Conservation (phyloP, 2,888 invertebrate genomes). For the Drosophila austrosaltans region DNA sequence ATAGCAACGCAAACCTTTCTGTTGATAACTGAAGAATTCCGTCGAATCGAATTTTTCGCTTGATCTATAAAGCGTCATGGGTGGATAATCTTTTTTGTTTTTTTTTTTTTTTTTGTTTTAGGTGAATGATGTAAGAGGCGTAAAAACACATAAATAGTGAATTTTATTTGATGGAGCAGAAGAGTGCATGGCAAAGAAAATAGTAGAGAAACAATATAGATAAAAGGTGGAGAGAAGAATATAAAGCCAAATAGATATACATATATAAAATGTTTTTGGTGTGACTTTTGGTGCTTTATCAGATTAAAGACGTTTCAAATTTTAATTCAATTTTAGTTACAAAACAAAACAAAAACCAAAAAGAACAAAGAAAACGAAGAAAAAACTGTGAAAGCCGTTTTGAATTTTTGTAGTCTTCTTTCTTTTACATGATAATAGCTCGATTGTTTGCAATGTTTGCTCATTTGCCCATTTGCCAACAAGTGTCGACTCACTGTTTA, state of each 20-base stretch:
- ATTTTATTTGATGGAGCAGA: conserved; percentile 41
- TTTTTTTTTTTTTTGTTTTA: conserved; percentile 34
- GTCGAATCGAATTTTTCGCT: conserved; percentile 87
- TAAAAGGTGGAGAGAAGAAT: conserved; percentile 17
- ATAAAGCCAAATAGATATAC: conserved; percentile 16
- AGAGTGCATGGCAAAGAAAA: conserved; percentile 45
- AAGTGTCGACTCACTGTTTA: conserved; percentile 45
- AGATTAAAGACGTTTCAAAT: not conserved
- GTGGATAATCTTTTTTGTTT: conserved; percentile 79
- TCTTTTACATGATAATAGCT: conserved; percentile 26
- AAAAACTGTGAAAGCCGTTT: conserved; percentile 25
- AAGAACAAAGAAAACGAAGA: conserved; percentile 8
- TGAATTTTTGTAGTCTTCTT: conserved; percentile 34
- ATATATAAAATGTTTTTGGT: not conserved
- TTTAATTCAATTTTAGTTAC: conserved; percentile 18
- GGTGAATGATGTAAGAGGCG: conserved; percentile 16
- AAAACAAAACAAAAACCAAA: not conserved
- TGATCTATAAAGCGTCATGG: conserved; percentile 87
- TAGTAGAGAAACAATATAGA: conserved; percentile 30
- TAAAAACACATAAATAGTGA: conserved; percentile 24
- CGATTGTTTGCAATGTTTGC: conserved; percentile 45
- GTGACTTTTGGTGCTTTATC: not conserved
- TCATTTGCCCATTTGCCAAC: conserved; percentile 44
- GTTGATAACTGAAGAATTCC: conserved; percentile 85
- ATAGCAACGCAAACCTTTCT: conserved; percentile 82